phyloP scores from a whole-genome alignment of 1,140 invertebrate genomes.

The Prorops nasuta region DNA sequence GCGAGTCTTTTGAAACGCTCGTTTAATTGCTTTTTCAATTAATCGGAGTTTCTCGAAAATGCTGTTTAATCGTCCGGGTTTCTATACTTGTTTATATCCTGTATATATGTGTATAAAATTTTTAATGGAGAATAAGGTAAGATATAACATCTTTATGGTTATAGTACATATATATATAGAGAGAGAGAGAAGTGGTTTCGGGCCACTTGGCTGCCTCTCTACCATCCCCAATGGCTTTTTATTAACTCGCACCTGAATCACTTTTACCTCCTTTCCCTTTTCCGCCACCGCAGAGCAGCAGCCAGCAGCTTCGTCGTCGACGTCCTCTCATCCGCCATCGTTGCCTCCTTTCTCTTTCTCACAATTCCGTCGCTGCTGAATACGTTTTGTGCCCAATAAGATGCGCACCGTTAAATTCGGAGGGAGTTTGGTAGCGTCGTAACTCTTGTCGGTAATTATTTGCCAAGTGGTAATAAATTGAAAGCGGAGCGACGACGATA shows the following conservation, averaged over 20 bases:
- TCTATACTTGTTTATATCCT: too few species aligned
- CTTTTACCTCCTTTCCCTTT: slow-evolving; percentile 26
- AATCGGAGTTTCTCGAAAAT: too few species aligned
- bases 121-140: not conserved
- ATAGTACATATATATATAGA: not conserved
- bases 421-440: slow-evolving; percentile 3
- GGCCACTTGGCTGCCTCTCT: slow-evolving; percentile 19
- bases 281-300: too few species aligned
- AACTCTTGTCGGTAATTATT: slow-evolving; percentile 42
- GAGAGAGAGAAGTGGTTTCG: not conserved
- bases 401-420: slow-evolving; percentile 29
- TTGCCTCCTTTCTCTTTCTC: slow-evolving; percentile 9
- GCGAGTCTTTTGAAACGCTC: too few species aligned
- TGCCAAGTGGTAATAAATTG: slow-evolving; percentile 45
- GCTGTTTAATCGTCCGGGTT: too few species aligned
- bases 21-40: too few species aligned
- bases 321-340: too few species aligned
- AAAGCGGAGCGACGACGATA: slow-evolving; percentile 31
- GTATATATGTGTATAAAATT: too few species aligned
- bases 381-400: slow-evolving; percentile 32
- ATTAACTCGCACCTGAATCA: slow-evolving; percentile 41
- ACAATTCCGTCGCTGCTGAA: slow-evolving; percentile 18
- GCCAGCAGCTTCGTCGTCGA: too few species aligned
- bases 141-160: not conserved
- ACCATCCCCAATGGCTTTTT: slow-evolving; percentile 24